These are phyloP conservation scores for Sciaenops ocellatus DNA, from an alignment of 2,797 vertebrate genomes.

Conservation along the genomic window DNA sequence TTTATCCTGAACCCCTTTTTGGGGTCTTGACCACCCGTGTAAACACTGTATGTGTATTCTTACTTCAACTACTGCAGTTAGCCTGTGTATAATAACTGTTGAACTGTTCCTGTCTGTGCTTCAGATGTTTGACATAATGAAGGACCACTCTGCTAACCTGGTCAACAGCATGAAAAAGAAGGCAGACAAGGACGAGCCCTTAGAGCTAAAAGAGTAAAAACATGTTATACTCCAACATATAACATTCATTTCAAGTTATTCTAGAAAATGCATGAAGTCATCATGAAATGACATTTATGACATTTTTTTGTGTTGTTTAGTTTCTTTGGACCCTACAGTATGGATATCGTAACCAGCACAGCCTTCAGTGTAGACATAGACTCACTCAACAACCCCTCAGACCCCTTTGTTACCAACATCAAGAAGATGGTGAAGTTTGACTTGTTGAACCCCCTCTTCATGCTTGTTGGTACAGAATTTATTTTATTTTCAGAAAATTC, in stretches of 20 bases:
- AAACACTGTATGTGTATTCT: background rate
- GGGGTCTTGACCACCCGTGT: background rate
- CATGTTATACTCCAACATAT: no score
- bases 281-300: background rate
- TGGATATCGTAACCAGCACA: conserved; percentile 88
- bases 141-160: conserved; percentile 75
- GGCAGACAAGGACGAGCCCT: conserved; percentile 66
- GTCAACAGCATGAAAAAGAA: conserved; percentile 77
- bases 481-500: background rate
- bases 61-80: background rate
- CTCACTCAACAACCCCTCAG: conserved; percentile 85
- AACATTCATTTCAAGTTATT: background rate
- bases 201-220: conserved; percentile 82
- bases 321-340: conserved; percentile 85
- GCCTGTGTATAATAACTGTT: background rate
- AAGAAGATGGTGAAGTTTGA: conserved; percentile 85
- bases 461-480: conserved; percentile 70
- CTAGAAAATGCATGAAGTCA: background rate
- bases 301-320: conserved; percentile 57
- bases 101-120: background rate
- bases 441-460: conserved; percentile 72
- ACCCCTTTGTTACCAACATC: conserved; percentile 85
- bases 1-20: background rate
- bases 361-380: conserved; percentile 87
- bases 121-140: conserved; percentile 87